Base-by-base conservation (phyloP, 2,113 vertebrate genomes). In the Gobius niger region DNA sequence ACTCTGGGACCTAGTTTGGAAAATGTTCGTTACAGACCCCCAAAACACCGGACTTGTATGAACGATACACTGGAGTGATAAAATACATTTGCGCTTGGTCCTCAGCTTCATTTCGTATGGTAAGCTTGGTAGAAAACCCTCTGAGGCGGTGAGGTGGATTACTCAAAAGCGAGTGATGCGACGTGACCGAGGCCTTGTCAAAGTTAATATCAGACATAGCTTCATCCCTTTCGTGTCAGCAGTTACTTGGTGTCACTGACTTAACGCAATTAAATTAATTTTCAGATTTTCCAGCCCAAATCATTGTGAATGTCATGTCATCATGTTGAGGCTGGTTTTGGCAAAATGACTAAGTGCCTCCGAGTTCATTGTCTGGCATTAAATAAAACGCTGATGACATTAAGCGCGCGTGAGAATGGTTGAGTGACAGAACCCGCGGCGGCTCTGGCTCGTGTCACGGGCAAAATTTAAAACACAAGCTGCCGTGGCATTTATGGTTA, bases 341-440 rank as follows among this genome's bases (percentile, higher is more conserved):
- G 57, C 57, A 42, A 60, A 60, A 60, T 41, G 57, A 44, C 40
- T 60, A 60, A 60, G 40, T 60, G 34, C 40, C 40, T 42, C 40
- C 42, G 57, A 60, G 15, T 60, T 41, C 14, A 42, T 60, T 60
- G 57, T 60, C 40, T 60, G 57, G 42, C 57, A 60, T 60, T 41
- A 42, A 60, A 60, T 60, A 42, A 42, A 60, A n/a, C 16, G 57
- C 40, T 42, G 40, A 60, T 60, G 57, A 60, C 57, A 60, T 60
- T 60, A 60, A 42, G 40, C 40, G 53, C 10, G 18, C 11, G 53
- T 56, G 53, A 56, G 24, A 41, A 40, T 4, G 14, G 57, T 8
- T 60, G 57, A 60, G 40, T 60, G 57, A 60, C 40, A n/a, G 57
- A 16, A 42, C 57, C 57, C 34, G 40, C 14, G n/a, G 57, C 14